phyloP scores from a whole-genome alignment of 2,888 invertebrate species.

The Tipula lateralis region DNA sequence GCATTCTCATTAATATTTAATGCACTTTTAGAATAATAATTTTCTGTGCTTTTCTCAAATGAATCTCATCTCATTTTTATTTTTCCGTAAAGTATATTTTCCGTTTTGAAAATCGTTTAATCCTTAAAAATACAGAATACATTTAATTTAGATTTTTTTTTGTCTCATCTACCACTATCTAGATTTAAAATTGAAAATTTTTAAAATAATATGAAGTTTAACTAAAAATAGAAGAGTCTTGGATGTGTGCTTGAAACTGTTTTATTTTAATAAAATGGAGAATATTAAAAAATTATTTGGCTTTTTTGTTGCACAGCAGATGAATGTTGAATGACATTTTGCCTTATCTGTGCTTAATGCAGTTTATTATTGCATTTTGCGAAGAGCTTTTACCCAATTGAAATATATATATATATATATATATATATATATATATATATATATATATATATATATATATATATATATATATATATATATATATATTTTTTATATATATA shows the following conservation, averaged over 20 bases:
- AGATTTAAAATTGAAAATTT: background rate
- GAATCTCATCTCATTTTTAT: background rate
- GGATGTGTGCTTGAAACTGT: background rate
- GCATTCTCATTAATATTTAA: slow-evolving; percentile 24
- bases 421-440: no score
- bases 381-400: no score
- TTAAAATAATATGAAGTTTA: background rate
- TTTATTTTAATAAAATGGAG: background rate
- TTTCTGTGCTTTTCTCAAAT: background rate
- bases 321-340: no score
- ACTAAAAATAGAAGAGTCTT: background rate
- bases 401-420: no score
- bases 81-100: background rate
- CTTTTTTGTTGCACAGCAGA: no score
- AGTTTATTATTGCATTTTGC: no score
- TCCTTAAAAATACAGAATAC: background rate
- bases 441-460: no score
- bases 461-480: no score
- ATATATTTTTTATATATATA: no score
- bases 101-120: slow-evolving; percentile 1
- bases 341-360: no score
- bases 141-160: background rate
- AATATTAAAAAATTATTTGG: no score
- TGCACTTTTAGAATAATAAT: background rate
- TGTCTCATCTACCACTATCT: background rate